A percentile compares a stretch with the other conserved stretches of the same genome.
Conservation (phyloP, 2,113 vertebrate genomes). For the Notechis scutatus region DNA sequence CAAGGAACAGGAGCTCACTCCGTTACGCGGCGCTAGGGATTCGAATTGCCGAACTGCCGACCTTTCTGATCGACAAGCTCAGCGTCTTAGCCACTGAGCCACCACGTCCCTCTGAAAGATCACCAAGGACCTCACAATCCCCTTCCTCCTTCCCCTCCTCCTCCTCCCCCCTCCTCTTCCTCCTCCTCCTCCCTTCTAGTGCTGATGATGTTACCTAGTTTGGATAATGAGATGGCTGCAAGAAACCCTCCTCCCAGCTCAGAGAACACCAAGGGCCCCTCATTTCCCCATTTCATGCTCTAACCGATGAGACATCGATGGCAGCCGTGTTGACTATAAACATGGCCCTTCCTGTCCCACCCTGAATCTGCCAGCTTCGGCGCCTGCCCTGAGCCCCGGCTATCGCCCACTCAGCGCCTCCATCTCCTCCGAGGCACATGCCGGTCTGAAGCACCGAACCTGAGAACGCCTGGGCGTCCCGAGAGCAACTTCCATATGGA, state of each 20-base stretch:
- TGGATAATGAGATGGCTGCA: neutral
- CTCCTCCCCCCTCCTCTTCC: no score
- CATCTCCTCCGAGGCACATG: slow-evolving; percentile 61
- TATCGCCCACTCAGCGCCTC: slow-evolving; percentile 61
- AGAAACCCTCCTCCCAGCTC: neutral
- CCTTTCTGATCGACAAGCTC: no score
- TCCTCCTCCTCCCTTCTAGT: no score
- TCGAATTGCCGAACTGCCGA: no score
- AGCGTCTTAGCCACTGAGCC: no score
- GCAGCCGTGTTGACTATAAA: slow-evolving; percentile 55
- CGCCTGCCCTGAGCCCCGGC: slow-evolving; percentile 51
- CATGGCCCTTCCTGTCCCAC: slow-evolving; percentile 22
- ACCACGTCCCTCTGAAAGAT: no score
- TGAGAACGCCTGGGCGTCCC: slow-evolving; percentile 55
- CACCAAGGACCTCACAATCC: no score
- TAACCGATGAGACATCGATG: slow-evolving; percentile 6
- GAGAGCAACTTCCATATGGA: slow-evolving; percentile 58
- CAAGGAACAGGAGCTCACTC: no score
- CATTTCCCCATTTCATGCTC: slow-evolving; percentile 2
- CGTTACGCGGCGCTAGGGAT: no score
- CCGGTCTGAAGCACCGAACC: slow-evolving; percentile 51
- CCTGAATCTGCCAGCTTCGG: slow-evolving; percentile 59
- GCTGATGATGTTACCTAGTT: neutral
- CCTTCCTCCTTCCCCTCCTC: no score
- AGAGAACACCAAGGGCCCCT: no score